Evolutionary conservation across 2,888 invertebrate genomes (phyloP), one percentile per base, ranked within the genome.

Genomic region (Cenopis cana): DNA sequence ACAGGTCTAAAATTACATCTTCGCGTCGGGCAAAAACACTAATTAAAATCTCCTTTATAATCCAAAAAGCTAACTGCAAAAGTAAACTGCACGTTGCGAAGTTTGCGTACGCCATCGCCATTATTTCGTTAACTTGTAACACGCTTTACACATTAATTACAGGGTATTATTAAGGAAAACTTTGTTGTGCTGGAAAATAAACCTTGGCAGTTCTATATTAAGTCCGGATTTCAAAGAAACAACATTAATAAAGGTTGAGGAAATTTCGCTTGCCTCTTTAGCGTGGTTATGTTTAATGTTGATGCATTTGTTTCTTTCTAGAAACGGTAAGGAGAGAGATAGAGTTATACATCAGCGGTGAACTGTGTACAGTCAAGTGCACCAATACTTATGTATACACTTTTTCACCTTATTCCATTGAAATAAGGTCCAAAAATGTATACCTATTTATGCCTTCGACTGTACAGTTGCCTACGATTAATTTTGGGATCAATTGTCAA

Each of bases 71-170:
- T 52, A 69, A 69, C 56, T 33, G 17, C 33, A 17, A 61, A 50
- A 61, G 62, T 52, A 62, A 62, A 62, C 69, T 29, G 41, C 33
- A 41, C 46, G 20, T 52, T 18, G 20, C 67, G 3, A 69, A 69
- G 55, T 70, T 70, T 46, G 41, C 52, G 60, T 46, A 33, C 24
- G 54, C 55, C 52, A 68, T 68, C 24, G 54, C 55, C 52, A 68
- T 68, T 68, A 68, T 46, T 60, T 60, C 29, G 60, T 29, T 41
- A 59, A 50, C 9, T 50, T 60, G 2, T 36, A 65, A 69, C 57
- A 64, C 36, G 50, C 14, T 62, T 50, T 20, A 33, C 62, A 50
- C 62, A 52, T 62, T 62, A 62, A 62, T 62, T 62, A 52, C 62
- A 52, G 36, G 52, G 33, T 36, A 52, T 62, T 36, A 52, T 62